These are phyloP conservation scores for Steinernema carpocapsae DNA, from an alignment of 2,888 invertebrate species.

Conservation along the genomic window DNA sequence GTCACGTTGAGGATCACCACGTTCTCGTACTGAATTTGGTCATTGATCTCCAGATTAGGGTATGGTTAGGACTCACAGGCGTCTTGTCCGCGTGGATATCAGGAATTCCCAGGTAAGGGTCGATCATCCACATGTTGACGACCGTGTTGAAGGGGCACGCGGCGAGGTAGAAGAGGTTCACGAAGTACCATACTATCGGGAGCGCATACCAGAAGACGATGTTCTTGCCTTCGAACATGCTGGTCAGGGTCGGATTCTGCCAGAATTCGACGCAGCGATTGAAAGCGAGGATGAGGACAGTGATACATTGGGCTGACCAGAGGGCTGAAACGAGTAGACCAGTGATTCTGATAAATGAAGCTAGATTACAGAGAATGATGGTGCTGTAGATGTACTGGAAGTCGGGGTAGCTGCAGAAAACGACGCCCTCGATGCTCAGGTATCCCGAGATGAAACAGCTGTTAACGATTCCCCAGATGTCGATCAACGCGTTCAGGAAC, in stretches of 20 bases:
- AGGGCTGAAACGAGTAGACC: neutral
- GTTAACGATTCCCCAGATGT: conserved; percentile 38
- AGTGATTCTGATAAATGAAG: neutral
- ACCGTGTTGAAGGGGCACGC: conserved; percentile 12
- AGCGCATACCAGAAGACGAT: conserved; percentile 7
- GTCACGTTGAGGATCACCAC: conserved; percentile 11
- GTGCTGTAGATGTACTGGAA: conserved; percentile 26
- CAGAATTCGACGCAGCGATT: conserved; percentile 28
- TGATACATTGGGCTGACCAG: conserved; percentile 17
- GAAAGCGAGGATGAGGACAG: conserved; percentile 3
- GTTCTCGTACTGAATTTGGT: conserved; percentile 17
- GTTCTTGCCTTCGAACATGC: conserved; percentile 18
- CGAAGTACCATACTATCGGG: conserved; percentile 3
- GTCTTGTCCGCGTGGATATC: neutral
- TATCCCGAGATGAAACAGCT: conserved; percentile 16
- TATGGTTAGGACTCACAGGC: neutral
- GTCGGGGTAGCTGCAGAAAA: conserved; percentile 20
- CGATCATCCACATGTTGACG: conserved; percentile 32
- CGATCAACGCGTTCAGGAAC: conserved; percentile 47
- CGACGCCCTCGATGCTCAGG: conserved; percentile 22
- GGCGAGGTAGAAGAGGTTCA: neutral
- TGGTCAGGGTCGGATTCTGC: conserved; percentile 10
- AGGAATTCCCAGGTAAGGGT: conserved; percentile 15
- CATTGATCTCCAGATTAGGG: neutral
- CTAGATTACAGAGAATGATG: neutral